These are phyloP conservation scores for Triplophysa tibetana DNA, from an alignment of 2,113 vertebrate genomes.

Conservation along the genomic window DNA sequence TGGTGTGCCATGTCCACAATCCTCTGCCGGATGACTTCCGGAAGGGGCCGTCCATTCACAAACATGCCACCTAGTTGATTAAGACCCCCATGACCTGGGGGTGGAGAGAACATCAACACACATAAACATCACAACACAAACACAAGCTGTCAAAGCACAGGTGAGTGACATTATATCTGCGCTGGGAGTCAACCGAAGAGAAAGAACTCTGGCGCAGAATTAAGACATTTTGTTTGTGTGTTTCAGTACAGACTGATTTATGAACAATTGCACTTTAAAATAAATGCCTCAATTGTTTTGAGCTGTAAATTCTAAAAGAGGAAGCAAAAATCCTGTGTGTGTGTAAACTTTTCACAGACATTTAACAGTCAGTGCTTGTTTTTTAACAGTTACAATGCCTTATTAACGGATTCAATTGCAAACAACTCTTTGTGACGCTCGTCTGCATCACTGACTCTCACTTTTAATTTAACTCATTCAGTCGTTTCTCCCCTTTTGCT, in stretches of 20 bases:
- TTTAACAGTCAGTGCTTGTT: too few species aligned
- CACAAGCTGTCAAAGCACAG: neutral
- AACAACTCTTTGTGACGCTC: constrained; percentile 27
- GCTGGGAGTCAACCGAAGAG: too few species aligned
- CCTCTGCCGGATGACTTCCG: constrained; percentile 89
- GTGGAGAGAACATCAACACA: constrained; percentile 75
- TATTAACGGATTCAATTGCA: too few species aligned
- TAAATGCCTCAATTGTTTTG: too few species aligned
- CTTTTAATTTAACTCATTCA: constrained; percentile 79
- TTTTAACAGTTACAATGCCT: too few species aligned
- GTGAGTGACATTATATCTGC: neutral
- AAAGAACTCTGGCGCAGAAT: too few species aligned
- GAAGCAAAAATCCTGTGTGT: too few species aligned
- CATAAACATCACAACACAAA: constrained; percentile 67
- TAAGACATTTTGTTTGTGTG: too few species aligned
- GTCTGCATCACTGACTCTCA: constrained; percentile 67
- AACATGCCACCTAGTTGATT: constrained; percentile 92
- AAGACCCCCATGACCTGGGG: constrained; percentile 88
- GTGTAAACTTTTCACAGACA: too few species aligned
- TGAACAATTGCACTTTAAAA: too few species aligned
- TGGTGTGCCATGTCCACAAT: constrained; percentile 92
- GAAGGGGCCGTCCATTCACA: constrained; percentile 88
- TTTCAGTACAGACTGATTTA: too few species aligned
- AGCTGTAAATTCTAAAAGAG: too few species aligned
- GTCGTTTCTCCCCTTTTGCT: constrained; percentile 50